A percentile compares a stretch with the other conserved stretches of the same genome.
phyloP scores from a whole-genome alignment of 2,797 vertebrate genomes.

The Poeciliopsis paucimaculata region DNA sequence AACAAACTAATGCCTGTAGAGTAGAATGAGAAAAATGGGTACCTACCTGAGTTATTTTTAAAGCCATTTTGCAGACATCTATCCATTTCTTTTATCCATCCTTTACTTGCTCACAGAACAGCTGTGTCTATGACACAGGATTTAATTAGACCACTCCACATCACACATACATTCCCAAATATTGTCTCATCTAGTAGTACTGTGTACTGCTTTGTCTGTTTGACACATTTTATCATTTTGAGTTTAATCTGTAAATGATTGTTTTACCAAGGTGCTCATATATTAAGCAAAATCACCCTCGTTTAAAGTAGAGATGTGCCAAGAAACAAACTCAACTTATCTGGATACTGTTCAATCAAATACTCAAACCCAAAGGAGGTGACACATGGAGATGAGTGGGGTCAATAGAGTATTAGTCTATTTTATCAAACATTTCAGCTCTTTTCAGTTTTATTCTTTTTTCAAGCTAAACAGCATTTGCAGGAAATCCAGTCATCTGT shows the following conservation, averaged over 20 bases:
- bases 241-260: conserved; percentile 33
- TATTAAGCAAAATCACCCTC: conserved; percentile 29
- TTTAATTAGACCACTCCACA: conserved; percentile 50
- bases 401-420: not conserved
- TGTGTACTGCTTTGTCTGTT: conserved; percentile 65
- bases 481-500: not conserved
- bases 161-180: conserved; percentile 53
- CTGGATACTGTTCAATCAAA: not conserved
- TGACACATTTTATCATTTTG: conserved; percentile 49
- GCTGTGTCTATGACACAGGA: conserved; percentile 56
- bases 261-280: conserved; percentile 20
- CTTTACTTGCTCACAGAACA: conserved; percentile 60
- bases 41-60: conserved; percentile 77
- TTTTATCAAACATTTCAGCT: not conserved
- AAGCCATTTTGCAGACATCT: conserved; percentile 76
- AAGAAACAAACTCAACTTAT: not conserved
- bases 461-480: not conserved
- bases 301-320: conserved; percentile 22
- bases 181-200: conserved; percentile 60
- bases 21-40: conserved; percentile 74
- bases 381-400: not conserved
- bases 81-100: conserved; percentile 53
- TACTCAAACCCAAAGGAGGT: not conserved
- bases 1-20: conserved; percentile 75
- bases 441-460: not conserved